Conservation (phyloP, 2,888 invertebrate species). For the Operophtera brumata region DNA sequence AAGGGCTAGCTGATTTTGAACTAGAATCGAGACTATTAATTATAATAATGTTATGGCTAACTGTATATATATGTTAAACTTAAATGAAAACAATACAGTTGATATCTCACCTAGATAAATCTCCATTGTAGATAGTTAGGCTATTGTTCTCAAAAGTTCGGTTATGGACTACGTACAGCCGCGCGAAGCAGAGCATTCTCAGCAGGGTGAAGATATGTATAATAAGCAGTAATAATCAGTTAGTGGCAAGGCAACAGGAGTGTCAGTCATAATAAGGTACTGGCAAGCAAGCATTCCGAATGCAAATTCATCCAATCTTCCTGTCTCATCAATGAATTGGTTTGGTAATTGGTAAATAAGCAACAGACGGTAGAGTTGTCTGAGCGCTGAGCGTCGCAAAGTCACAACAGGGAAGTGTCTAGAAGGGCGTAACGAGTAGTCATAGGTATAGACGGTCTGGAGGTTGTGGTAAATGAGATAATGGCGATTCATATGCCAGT, state of each 20-base stretch:
- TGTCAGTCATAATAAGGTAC: slow-evolving; percentile 63
- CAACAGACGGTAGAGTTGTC: not conserved
- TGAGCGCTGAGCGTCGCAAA: slow-evolving; percentile 8
- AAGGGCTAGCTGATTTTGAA: slow-evolving; percentile 56
- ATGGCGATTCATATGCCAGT: slow-evolving; percentile 56
- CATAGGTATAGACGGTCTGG: slow-evolving; percentile 32
- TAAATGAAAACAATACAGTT: slow-evolving; percentile 42
- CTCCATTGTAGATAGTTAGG: slow-evolving; percentile 34
- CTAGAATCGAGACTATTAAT: slow-evolving; percentile 48
- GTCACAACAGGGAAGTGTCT: slow-evolving; percentile 38
- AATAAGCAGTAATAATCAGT: slow-evolving; percentile 75
- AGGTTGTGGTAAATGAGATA: slow-evolving; percentile 45
- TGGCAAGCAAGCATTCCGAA: slow-evolving; percentile 71
- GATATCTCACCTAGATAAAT: slow-evolving; percentile 64
- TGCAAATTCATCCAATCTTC: slow-evolving; percentile 39
- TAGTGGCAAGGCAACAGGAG: slow-evolving; percentile 78
- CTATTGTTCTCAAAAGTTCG: slow-evolving; percentile 38
- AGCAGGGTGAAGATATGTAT: slow-evolving; percentile 74
- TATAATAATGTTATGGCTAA: slow-evolving; percentile 36
- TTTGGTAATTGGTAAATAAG: not conserved
- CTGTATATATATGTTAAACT: slow-evolving; percentile 40
- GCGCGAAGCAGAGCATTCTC: slow-evolving; percentile 80
- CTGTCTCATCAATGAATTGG: slow-evolving; percentile 26
- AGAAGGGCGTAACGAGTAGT: slow-evolving; percentile 33
- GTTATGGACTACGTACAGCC: slow-evolving; percentile 56